Conservation (phyloP, 2,797 vertebrate genomes). For the Xiphophorus birchmanni region DNA sequence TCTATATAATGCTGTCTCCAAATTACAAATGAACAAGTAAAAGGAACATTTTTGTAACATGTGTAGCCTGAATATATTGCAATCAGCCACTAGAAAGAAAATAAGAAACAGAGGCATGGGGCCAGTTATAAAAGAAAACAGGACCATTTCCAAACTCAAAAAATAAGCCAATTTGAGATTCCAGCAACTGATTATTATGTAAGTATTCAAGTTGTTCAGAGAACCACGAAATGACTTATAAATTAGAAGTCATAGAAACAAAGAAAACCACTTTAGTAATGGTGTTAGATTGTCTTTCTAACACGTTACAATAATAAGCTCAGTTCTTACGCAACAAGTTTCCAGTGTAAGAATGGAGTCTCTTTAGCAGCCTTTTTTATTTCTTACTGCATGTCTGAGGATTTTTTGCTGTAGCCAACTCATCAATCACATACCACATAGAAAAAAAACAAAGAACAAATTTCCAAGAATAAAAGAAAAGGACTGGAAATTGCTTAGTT, state of each 20-base stretch:
- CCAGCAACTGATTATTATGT: not conserved
- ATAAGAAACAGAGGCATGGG: not conserved
- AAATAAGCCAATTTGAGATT: not conserved
- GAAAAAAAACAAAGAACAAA: constrained; percentile 25
- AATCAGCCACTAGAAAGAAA: not conserved
- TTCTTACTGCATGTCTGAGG: constrained; percentile 8
- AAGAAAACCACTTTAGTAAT: not conserved
- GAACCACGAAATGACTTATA: not conserved
- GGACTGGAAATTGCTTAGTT: constrained; percentile 10
- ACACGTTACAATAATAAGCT: constrained; percentile 27
- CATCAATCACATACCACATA: constrained; percentile 53
- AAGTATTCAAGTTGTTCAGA: not conserved
- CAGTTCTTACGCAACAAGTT: constrained; percentile 55
- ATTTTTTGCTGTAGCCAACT: constrained; percentile 17
- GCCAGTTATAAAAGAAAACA: not conserved
- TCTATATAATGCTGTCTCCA: not conserved
- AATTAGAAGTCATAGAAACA: constrained; percentile 16
- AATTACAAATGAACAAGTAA: not conserved
- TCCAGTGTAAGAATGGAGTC: constrained; percentile 35
- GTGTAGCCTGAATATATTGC: not conserved
- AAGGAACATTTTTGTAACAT: not conserved
- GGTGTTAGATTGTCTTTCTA: constrained; percentile 28
- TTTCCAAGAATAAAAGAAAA: constrained; percentile 47
- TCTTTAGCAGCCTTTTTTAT: constrained; percentile 17
- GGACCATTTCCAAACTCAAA: not conserved